Percentiles rank a stretch among this genome's conserved stretches.
Conservation (phyloP, 2,888 invertebrate species). For the Drosophila pegasa region DNA sequence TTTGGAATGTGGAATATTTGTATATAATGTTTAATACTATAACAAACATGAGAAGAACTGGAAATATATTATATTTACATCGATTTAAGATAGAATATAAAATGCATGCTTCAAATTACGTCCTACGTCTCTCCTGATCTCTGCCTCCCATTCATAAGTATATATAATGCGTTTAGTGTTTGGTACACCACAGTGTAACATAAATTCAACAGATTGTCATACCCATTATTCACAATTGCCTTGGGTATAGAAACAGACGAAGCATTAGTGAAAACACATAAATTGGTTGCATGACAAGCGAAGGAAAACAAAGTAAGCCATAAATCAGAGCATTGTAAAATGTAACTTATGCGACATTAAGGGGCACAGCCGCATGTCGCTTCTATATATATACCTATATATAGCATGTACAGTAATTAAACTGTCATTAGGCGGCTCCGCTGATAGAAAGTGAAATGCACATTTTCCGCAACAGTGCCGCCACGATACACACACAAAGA, state of each 20-base stretch:
- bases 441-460: slow-evolving; percentile 77
- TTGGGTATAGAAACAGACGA: slow-evolving; percentile 3
- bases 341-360: slow-evolving; percentile 70
- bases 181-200: no score
- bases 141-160: no score
- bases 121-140: background rate
- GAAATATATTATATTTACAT: background rate
- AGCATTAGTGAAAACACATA: slow-evolving; percentile 5
- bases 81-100: background rate
- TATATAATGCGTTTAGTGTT: no score
- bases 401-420: slow-evolving; percentile 61
- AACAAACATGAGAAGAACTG: no score
- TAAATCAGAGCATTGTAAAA: slow-evolving; percentile 65
- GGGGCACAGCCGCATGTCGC: slow-evolving; percentile 50
- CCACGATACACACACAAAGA: slow-evolving; percentile 36
- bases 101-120: background rate
- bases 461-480: slow-evolving; percentile 70
- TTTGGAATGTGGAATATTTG: background rate
- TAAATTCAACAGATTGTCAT: background rate
- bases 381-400: slow-evolving; percentile 16
- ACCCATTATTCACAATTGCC: background rate
- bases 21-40: background rate
- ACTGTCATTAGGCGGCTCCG: slow-evolving; percentile 65
- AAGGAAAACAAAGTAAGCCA: slow-evolving; percentile 32
- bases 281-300: slow-evolving; percentile 15